phyloP scores from a whole-genome alignment of 2,797 vertebrate genomes.

The Eremophila alpestris region DNA sequence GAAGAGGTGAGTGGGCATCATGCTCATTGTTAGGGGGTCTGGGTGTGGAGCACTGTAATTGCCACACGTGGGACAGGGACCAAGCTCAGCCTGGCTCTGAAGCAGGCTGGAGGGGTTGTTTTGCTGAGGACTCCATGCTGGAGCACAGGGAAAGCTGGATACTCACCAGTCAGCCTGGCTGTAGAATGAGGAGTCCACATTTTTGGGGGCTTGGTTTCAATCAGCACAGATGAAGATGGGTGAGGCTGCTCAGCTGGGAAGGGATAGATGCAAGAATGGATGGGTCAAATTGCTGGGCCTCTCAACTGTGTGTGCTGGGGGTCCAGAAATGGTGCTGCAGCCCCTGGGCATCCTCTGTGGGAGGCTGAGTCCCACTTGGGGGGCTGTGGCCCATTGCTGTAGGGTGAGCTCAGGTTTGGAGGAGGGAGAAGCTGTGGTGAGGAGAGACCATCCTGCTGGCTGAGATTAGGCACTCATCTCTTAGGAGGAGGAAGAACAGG shows the following conservation, averaged over 20 bases:
- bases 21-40: rapidly evolving
- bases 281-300: neutral
- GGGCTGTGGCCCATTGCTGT: neutral
- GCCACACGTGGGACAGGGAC: rapidly evolving
- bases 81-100: neutral
- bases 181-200: rapidly evolving
- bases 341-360: neutral
- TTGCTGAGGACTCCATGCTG: neutral
- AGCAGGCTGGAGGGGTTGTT: rapidly evolving
- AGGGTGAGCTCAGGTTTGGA: neutral
- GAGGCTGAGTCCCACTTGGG: neutral
- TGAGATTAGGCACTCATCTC: neutral
- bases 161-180: neutral
- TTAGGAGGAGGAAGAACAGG: constrained; percentile 86
- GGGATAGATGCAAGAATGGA: neutral
- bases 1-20: constrained; percentile 78
- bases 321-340: neutral
- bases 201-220: neutral
- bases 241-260: neutral
- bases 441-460: neutral
- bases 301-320: neutral
- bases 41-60: neutral
- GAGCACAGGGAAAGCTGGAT: neutral
- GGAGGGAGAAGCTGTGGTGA: neutral
- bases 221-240: neutral